A percentile compares a stretch with the other conserved stretches of the same genome.
These are phyloP conservation scores for Agrochola litura DNA, from an alignment of 2,888 invertebrate genomes.

Conservation along the genomic window DNA sequence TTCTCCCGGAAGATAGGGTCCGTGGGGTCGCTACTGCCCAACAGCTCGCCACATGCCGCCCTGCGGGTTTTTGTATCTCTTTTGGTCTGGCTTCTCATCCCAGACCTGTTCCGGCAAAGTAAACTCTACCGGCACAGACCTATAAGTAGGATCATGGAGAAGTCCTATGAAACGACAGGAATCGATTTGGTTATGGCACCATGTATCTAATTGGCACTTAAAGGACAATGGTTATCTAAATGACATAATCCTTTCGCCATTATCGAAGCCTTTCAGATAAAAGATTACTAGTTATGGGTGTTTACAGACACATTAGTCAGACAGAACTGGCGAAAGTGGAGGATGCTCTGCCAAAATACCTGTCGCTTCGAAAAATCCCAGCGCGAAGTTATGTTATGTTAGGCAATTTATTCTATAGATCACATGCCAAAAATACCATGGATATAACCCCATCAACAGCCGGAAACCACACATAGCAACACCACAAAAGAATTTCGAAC, in stretches of 20 bases:
- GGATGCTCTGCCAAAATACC: background rate
- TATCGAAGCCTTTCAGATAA: conserved; percentile 3
- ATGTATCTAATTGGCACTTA: background rate
- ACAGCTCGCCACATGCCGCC: no score
- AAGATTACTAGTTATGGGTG: background rate
- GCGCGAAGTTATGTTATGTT: background rate
- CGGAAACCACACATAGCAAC: conserved; percentile 14
- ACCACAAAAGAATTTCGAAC: conserved; percentile 3
- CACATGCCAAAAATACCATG: conserved; percentile 1
- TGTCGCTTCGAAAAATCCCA: background rate
- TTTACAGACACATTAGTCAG: background rate
- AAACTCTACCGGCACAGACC: no score
- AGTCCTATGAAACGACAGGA: background rate
- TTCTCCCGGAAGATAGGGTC: no score
- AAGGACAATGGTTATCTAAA: conserved; percentile 1
- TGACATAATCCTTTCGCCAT: background rate
- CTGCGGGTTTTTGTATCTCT: no score
- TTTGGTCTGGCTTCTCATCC: no score
- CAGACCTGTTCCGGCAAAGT: no score
- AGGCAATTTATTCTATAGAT: background rate
- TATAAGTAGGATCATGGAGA: no score
- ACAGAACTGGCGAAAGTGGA: background rate
- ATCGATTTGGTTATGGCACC: background rate
- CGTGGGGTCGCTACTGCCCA: no score
- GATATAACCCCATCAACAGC: background rate